Percentiles rank a stretch among this genome's conserved stretches.
Evolutionary conservation across 1,140 invertebrate genomes (phyloP).

Genomic region (Caenorhabditis latens): DNA sequence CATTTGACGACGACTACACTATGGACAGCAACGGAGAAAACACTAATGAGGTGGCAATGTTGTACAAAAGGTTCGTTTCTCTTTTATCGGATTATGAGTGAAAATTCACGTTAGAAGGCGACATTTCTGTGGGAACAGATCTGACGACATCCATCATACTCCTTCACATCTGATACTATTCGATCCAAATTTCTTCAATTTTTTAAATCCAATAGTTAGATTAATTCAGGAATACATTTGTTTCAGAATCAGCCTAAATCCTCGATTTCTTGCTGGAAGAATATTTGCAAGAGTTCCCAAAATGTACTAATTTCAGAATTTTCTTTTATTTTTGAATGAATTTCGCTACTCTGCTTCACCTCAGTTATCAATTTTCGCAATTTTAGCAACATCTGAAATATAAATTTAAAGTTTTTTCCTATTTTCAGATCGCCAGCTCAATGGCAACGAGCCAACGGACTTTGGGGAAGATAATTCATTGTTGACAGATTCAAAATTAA

Average conservation of each 20-base stretch:
- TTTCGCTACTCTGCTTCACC: not conserved
- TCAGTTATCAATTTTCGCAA: not conserved
- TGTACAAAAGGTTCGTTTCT: slow-evolving; percentile 4
- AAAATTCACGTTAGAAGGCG: not conserved
- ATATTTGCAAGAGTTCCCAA: not conserved
- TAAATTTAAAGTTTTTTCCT: not conserved
- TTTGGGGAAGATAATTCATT: slow-evolving; percentile 34
- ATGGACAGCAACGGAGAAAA: not conserved
- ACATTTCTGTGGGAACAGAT: not conserved
- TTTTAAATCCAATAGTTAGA: no score
- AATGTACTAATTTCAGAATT: not conserved
- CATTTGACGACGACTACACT: slow-evolving; percentile 37
- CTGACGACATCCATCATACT: no score
- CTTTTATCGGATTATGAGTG: not conserved
- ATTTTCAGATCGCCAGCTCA: slow-evolving; percentile 30
- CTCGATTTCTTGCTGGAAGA: not conserved
- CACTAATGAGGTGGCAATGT: not conserved
- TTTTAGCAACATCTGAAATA: not conserved
- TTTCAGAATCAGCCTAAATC: slow-evolving; percentile 3
- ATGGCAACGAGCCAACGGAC: slow-evolving; percentile 48
- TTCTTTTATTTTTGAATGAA: not conserved
- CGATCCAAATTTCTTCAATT: no score
- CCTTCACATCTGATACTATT: no score
- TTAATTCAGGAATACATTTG: no score
- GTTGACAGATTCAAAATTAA: no score